Conservation (phyloP, 2,797 vertebrate genomes). For the Syndactyla subalaris region DNA sequence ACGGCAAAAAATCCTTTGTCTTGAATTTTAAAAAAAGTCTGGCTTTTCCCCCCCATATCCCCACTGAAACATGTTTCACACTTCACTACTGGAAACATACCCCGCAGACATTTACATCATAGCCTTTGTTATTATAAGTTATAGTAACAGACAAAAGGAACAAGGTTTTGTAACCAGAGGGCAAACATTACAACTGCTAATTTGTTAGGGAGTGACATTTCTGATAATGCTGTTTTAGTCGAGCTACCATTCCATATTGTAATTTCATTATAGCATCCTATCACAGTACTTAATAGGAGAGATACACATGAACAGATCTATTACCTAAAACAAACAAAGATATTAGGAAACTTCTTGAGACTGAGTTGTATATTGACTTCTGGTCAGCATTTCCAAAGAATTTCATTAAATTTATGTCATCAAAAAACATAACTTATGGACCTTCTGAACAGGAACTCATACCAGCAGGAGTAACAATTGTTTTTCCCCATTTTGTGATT, state of each 20-base stretch:
- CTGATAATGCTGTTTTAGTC: constrained; percentile 62
- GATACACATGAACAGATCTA: constrained; percentile 42
- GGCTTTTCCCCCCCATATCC: neutral
- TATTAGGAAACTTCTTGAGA: constrained; percentile 46
- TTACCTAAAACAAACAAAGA: constrained; percentile 57
- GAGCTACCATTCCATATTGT: constrained; percentile 47
- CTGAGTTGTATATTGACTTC: constrained; percentile 63
- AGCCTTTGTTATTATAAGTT: constrained; percentile 67
- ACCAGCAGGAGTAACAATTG: constrained; percentile 56
- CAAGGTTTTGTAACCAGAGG: constrained; percentile 70
- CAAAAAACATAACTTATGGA: constrained; percentile 42
- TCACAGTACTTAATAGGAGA: constrained; percentile 47
- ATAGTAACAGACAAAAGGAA: constrained; percentile 69
- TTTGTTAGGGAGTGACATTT: constrained; percentile 76
- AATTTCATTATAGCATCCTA: constrained; percentile 62
- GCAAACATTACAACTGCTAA: constrained; percentile 66
- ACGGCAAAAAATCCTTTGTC: constrained; percentile 67
- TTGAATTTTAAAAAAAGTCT: constrained; percentile 31
- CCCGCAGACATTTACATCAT: constrained; percentile 47
- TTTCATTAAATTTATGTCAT: constrained; percentile 73
- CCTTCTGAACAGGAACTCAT: constrained; percentile 17
- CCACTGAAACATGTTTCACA: constrained; percentile 32
- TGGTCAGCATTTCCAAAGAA: constrained; percentile 68
- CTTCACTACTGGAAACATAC: constrained; percentile 59
- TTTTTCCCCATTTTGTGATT: constrained; percentile 56